A percentile compares a stretch with the other conserved stretches of the same genome.
Conservation (phyloP, 2,113 vertebrate genomes). For the Microcebus jonahi region DNA sequence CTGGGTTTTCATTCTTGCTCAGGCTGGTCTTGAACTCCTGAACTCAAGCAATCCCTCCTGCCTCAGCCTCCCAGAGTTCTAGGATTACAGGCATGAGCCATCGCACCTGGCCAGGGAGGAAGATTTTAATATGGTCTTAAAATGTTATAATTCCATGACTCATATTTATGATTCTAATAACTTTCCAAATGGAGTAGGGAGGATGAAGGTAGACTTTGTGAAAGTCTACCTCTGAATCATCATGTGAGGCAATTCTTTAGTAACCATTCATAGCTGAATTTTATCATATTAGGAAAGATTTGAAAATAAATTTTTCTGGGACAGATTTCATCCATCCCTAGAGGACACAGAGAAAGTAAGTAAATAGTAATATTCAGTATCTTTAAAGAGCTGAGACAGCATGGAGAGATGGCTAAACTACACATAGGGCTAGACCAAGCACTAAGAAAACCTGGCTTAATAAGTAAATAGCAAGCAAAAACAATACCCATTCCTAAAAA, state of each 20-base stretch:
- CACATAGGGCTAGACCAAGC: not conserved
- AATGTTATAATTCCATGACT: not conserved
- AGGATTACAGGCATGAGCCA: too few species aligned
- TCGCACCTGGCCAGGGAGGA: not conserved
- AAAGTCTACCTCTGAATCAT: not conserved
- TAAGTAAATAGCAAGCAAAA: not conserved
- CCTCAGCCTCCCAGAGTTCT: too few species aligned
- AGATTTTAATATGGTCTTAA: not conserved
- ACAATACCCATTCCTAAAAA: not conserved
- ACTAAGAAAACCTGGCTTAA: not conserved
- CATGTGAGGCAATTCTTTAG: not conserved
- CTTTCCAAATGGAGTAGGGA: not conserved
- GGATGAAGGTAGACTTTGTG: not conserved
- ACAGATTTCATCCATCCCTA: not conserved
- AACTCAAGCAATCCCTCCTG: too few species aligned
- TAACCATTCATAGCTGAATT: not conserved
- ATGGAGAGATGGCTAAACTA: not conserved
- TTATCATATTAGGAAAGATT: not conserved
- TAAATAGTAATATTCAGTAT: not conserved
- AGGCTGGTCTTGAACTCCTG: too few species aligned
- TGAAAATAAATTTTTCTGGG: not conserved
- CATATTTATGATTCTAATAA: conserved; percentile 6
- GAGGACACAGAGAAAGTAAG: not conserved
- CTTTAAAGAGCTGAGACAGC: not conserved
- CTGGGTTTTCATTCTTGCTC: too few species aligned